Base-by-base conservation (phyloP, 2,888 invertebrate genomes). In the Hylaea fasciaria region DNA sequence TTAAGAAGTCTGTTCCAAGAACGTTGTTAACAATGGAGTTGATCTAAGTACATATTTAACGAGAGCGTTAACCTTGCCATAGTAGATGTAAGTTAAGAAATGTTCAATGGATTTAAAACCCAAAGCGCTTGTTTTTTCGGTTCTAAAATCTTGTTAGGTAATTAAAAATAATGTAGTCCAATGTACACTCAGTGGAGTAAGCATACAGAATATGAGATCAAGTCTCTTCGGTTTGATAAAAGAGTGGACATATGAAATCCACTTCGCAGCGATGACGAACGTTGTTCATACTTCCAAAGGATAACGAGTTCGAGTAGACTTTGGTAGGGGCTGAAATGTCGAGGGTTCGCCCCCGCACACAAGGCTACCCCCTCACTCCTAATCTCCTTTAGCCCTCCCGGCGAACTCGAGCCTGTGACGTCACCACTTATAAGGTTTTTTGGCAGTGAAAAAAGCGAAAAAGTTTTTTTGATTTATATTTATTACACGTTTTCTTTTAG, bases 371-470 rank as follows among this genome's bases (percentile, higher is more conserved):
- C 74, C 79, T 72, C 78, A 71, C 71, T 77, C 85, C 89, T 89
- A 89, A 90, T 89, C 87, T 83, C 85, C 86, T 85, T 82, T 81
- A 83, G 80, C 81, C 83, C 85, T 77, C 85, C 87, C 81, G 69
- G 68, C 77, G 73, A 81, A 78, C 75, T 80, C 76, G 73, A 76
- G 72, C 71, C 75, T 70, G 86, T 91, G 91, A 91, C 91, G 91
- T 92, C 91, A 91, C 88, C 77, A 82, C 85, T 87, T 83, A 82
- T 78, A 80, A 82, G 78, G 85, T 86, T 83, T 52, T 87, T 86
- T 85, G 66, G 82, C 85, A 86, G 85, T 83, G 84, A 87, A 89
- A 91, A 81, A 88, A 83, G 83, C 80, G 77, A 83, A 81, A 81
- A 82, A 82, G 75, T 78, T 77, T 77, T 77, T 76, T 72, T 73